Percentiles rank a stretch among this genome's conserved stretches.
phyloP scores from a whole-genome alignment of 1,140 invertebrate species.

The Solenopsis fugax region DNA sequence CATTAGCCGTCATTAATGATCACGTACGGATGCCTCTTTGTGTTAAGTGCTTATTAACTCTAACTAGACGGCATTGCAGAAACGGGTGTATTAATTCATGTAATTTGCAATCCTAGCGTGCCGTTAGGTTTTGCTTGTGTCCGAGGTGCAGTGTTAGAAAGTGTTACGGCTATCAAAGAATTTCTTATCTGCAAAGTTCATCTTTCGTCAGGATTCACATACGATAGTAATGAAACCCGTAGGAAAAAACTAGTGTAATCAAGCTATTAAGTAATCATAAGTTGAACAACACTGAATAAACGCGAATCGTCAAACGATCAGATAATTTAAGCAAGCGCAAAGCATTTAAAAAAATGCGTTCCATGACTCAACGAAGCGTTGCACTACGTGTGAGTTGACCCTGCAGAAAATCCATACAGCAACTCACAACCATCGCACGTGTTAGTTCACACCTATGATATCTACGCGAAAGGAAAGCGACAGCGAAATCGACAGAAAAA shows the following conservation, averaged over 20 bases:
- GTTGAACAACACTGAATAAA: background rate
- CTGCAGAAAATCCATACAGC: constrained; percentile 12
- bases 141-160: constrained; percentile 30
- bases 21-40: constrained; percentile 57
- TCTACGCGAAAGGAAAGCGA: background rate
- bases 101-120: constrained; percentile 71
- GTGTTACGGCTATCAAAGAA: constrained; percentile 49
- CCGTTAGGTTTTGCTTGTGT: constrained; percentile 54
- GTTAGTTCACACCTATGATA: constrained; percentile 6
- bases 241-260: background rate
- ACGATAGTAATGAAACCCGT: background rate
- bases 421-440: background rate
- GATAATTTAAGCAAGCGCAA: background rate
- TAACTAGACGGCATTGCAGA: constrained; percentile 53
- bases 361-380: background rate
- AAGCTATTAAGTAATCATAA: background rate
- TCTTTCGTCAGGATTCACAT: constrained; percentile 1
- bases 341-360: background rate
- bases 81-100: constrained; percentile 73
- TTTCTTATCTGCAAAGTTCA: constrained; percentile 36
- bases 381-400: background rate
- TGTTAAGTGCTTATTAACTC: constrained; percentile 73
- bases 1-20: constrained; percentile 72
- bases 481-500: constrained; percentile 27
- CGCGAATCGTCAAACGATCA: background rate